Evolutionary conservation across 2,888 invertebrate species (phyloP).

Genomic region (Portevinia maculata): DNA sequence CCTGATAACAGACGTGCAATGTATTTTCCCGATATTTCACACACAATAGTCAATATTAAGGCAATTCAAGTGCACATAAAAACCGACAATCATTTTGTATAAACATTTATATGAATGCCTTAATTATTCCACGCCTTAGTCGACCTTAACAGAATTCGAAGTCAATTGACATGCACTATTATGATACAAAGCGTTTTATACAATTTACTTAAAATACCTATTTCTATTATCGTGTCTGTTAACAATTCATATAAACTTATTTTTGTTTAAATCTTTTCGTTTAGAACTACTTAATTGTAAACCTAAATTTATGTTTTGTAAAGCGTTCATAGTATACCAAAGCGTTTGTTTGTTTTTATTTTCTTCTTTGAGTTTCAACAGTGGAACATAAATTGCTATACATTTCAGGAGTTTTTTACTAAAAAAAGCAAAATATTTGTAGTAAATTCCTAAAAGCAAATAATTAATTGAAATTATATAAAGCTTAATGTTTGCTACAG

Average conservation of each 20-base stretch:
- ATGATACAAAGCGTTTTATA: background rate
- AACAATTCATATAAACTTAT: constrained; percentile 41
- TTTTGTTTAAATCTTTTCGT: constrained; percentile 32
- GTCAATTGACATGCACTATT: constrained; percentile 10
- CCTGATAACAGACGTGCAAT: too few relatives aligned
- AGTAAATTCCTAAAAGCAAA: background rate
- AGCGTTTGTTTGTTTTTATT: constrained; percentile 79
- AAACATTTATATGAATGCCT: background rate
- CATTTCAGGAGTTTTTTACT: constrained; percentile 1
- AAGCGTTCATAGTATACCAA: constrained; percentile 83
- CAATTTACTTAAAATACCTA: background rate
- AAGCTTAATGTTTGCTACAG: background rate
- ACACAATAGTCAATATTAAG: too few relatives aligned
- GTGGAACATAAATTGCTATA: constrained; percentile 34
- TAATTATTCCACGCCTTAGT: background rate
- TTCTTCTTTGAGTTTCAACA: constrained; percentile 46
- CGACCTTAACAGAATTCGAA: background rate
- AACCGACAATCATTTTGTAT: too few relatives aligned
- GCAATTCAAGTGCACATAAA: too few relatives aligned
- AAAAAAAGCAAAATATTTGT: background rate
- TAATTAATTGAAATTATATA: background rate
- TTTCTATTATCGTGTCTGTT: background rate
- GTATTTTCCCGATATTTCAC: too few relatives aligned
- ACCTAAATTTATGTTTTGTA: constrained; percentile 78
- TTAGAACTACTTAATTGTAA: constrained; percentile 49